phyloP scores from a whole-genome alignment of 2,113 vertebrate species.

The Phylloscopus whistleri region DNA sequence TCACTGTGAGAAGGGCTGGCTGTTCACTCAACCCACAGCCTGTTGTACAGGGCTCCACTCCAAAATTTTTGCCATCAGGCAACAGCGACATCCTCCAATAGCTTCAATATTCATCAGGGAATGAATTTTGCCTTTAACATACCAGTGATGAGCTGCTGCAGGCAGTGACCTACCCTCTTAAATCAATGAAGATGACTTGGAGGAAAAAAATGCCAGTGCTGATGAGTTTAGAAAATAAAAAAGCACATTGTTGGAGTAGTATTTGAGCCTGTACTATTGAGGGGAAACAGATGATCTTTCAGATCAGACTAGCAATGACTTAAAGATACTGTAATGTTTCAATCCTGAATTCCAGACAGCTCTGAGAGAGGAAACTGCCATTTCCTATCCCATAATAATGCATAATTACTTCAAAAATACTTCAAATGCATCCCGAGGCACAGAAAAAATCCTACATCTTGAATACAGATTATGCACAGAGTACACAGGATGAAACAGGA shows the following conservation, averaged over 20 bases:
- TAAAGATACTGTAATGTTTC: neutral
- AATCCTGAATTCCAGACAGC: constrained; percentile 10
- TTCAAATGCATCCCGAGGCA: constrained; percentile 31
- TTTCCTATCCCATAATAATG: constrained; percentile 41
- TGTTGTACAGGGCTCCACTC: neutral
- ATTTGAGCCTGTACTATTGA: neutral
- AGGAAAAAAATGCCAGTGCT: neutral
- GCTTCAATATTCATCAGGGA: neutral
- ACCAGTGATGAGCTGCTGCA: neutral
- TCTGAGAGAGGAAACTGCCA: neutral
- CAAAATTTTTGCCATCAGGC: neutral
- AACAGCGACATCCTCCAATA: neutral
- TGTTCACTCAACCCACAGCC: neutral
- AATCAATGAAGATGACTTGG: neutral
- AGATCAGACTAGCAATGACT: neutral
- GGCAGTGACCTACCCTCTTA: neutral
- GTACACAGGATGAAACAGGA: neutral
- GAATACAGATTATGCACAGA: constrained; percentile 21
- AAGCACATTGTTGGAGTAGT: neutral
- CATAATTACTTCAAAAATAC: constrained; percentile 39
- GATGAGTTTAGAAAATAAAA: neutral
- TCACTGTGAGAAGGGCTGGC: neutral
- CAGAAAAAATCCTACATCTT: neutral
- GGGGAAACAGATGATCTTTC: constrained; percentile 16
- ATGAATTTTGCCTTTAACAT: neutral